These are phyloP conservation scores for Oreotrochilus melanogaster DNA, from an alignment of 2,113 vertebrate genomes.

Conservation along the genomic window DNA sequence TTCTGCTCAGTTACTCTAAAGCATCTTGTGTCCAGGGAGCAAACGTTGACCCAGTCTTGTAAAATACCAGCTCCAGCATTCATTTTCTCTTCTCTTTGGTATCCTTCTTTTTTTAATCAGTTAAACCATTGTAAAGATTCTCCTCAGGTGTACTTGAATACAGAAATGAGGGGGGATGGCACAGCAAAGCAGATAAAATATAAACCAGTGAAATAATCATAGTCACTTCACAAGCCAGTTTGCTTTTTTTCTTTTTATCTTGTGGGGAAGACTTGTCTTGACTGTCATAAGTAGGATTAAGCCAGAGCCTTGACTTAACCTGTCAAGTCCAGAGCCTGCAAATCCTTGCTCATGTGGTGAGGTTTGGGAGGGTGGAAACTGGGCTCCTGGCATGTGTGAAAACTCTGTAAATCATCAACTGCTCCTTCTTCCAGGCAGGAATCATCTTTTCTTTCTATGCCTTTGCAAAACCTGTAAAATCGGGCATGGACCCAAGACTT, in stretches of 20 bases:
- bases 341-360: background rate
- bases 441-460: background rate
- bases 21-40: background rate
- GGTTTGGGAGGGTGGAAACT: background rate
- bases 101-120: background rate
- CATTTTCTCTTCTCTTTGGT: background rate
- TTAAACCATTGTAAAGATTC: background rate
- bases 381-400: background rate
- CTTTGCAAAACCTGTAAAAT: background rate
- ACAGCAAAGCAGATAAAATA: background rate
- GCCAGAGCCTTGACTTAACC: background rate
- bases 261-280: background rate
- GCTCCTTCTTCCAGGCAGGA: background rate
- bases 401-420: background rate
- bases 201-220: background rate
- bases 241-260: background rate
- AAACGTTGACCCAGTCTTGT: background rate
- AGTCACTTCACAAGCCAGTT: background rate
- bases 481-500: background rate
- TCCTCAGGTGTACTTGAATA: constrained; percentile 29
- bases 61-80: background rate
- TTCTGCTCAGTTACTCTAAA: background rate
- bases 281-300: constrained; percentile 23
- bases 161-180: background rate
- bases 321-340: background rate